phyloP scores from a whole-genome alignment of 2,113 vertebrate species.

The Dermatemys mawii region DNA sequence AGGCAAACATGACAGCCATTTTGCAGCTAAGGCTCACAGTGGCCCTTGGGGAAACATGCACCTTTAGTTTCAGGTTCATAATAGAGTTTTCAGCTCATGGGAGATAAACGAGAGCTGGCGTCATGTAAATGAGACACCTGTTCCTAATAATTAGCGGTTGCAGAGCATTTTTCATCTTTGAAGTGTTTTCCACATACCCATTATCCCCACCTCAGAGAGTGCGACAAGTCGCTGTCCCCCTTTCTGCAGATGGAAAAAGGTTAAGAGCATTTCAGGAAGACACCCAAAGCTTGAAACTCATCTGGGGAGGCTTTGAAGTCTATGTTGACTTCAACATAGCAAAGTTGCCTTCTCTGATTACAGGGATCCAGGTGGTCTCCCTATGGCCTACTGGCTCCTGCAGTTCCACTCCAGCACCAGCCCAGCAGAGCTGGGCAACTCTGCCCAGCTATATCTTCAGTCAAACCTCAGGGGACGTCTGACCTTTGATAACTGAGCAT shows the following conservation, averaged over 20 bases:
- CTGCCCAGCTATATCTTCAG: slow-evolving; percentile 32
- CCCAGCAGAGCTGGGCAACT: neutral
- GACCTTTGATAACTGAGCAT: slow-evolving; percentile 61
- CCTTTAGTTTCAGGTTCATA: slow-evolving; percentile 50
- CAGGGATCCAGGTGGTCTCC: slow-evolving; percentile 29
- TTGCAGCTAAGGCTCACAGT: slow-evolving; percentile 25
- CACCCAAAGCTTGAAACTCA: neutral
- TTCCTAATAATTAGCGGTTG: slow-evolving; percentile 61
- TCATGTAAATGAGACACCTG: slow-evolving; percentile 4
- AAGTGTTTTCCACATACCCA: neutral
- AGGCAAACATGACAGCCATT: slow-evolving; percentile 47
- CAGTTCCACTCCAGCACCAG: neutral
- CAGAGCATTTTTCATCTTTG: slow-evolving; percentile 29
- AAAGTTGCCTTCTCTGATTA: neutral
- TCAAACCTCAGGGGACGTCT: slow-evolving; percentile 29
- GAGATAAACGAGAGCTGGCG: slow-evolving; percentile 48
- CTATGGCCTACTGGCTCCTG: neutral
- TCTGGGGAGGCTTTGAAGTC: neutral
- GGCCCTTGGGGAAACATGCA: neutral
- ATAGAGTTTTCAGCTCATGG: slow-evolving; percentile 59
- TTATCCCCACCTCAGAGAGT: neutral
- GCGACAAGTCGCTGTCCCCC: neutral
- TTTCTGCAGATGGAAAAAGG: slow-evolving; percentile 6
- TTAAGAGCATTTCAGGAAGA: neutral
- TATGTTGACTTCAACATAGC: neutral